These are phyloP conservation scores for Amphiprion ocellaris DNA, from an alignment of 2,113 vertebrate genomes.

Conservation along the genomic window DNA sequence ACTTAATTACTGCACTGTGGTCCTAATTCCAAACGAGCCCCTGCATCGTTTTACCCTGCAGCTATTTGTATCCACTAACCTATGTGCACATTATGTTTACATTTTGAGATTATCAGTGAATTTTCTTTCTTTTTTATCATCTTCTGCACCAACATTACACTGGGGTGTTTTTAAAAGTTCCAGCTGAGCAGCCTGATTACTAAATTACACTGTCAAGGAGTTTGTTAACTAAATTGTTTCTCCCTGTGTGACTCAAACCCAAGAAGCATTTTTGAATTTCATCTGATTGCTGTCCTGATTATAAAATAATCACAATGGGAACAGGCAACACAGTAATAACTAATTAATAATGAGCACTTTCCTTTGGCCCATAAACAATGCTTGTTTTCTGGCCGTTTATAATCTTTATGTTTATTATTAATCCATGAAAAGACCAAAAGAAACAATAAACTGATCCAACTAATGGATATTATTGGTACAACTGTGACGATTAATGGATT, in stretches of 20 bases:
- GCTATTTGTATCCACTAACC: not conserved
- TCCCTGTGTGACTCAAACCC: conserved; percentile 2
- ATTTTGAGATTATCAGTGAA: not conserved
- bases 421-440: conserved; percentile 11
- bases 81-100: not conserved
- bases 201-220: not conserved
- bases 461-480: not conserved
- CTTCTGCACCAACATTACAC: not conserved
- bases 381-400: not conserved
- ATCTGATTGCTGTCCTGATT: conserved; percentile 21
- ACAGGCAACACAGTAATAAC: not conserved
- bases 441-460: not conserved
- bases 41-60: not conserved
- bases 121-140: not conserved
- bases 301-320: not conserved
- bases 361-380: not conserved
- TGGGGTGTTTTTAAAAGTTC: not conserved
- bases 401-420: not conserved
- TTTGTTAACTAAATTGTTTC: not conserved
- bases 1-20: conserved; percentile 59
- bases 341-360: not conserved
- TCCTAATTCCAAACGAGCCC: conserved; percentile 9
- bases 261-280: not conserved
- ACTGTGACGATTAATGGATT: no score
- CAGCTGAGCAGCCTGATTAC: conserved; percentile 12